phyloP scores from a whole-genome alignment of 2,888 invertebrate species.

The Aplocera efformata region DNA sequence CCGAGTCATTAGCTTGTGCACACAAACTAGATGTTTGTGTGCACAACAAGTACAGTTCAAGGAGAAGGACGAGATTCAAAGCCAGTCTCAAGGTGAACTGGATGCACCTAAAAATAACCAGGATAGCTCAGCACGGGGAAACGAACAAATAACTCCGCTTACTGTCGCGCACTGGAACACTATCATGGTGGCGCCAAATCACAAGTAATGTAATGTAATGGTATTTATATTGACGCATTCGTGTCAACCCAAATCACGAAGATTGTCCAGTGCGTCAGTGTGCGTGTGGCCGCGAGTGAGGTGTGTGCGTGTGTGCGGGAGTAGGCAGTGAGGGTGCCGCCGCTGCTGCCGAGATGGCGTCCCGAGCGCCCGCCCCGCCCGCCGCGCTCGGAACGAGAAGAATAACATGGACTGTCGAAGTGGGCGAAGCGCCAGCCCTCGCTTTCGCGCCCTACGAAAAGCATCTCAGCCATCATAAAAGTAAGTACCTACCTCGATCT shows the following conservation, averaged over 20 bases:
- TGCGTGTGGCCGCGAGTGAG: too few relatives aligned
- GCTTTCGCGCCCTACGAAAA: conserved; percentile 68
- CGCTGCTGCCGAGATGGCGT: conserved; percentile 46
- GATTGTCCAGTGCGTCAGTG: too few relatives aligned
- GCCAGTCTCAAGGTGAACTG: conserved; percentile 60
- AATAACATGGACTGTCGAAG: conserved; percentile 76
- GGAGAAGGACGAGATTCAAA: conserved; percentile 37
- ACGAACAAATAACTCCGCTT: conserved; percentile 17
- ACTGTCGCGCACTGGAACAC: background rate
- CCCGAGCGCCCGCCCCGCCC: conserved; percentile 44
- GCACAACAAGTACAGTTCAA: conserved; percentile 36
- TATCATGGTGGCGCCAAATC: too few relatives aligned
- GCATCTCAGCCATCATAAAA: conserved; percentile 74
- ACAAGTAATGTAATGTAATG: too few relatives aligned
- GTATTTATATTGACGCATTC: too few relatives aligned
- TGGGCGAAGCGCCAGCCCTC: conserved; percentile 65
- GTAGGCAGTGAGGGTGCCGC: conserved; percentile 1
- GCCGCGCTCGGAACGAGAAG: conserved; percentile 35
- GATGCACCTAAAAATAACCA: conserved; percentile 59
- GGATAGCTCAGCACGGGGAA: conserved; percentile 29
- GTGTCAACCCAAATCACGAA: too few relatives aligned
- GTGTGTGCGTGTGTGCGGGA: too few relatives aligned
- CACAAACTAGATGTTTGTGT: too few relatives aligned
- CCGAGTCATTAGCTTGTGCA: too few relatives aligned
- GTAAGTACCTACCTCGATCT: conserved; percentile 49